phyloP scores from a whole-genome alignment of 2,888 invertebrate genomes.

The Yponomeuta evonymella region DNA sequence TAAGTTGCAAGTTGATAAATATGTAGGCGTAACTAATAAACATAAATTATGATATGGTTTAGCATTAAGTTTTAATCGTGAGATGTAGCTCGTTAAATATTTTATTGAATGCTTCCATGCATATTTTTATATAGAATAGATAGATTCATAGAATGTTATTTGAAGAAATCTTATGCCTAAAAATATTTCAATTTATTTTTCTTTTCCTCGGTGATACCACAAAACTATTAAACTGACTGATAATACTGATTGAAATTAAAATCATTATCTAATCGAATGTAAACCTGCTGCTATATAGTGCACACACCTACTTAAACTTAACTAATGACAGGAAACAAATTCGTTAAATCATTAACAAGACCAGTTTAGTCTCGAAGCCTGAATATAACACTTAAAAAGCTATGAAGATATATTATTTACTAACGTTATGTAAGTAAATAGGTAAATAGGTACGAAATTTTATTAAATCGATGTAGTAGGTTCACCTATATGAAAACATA shows the following conservation, averaged over 20 bases:
- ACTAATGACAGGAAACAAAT: background rate
- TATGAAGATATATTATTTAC: background rate
- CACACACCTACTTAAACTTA: background rate
- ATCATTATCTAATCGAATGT: background rate
- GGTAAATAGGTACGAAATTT: no score
- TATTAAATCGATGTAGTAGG: no score
- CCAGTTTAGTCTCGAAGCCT: background rate
- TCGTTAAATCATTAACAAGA: background rate
- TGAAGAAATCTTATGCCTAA: no score
- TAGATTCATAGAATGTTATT: background rate
- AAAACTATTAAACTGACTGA: no score
- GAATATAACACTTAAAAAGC: background rate
- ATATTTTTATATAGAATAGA: background rate
- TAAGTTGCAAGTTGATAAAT: background rate
- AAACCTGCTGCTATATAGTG: background rate
- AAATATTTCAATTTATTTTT: no score
- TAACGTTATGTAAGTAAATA: background rate
- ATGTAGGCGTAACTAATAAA: background rate
- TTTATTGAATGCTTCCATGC: background rate
- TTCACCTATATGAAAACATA: no score
- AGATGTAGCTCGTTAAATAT: background rate
- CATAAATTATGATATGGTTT: background rate
- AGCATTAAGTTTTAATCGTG: background rate
- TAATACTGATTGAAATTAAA: background rate
- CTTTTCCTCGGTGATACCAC: no score